These are phyloP conservation scores for Bos javanicus DNA, from an alignment of 2,113 vertebrate species.

Conservation along the genomic window DNA sequence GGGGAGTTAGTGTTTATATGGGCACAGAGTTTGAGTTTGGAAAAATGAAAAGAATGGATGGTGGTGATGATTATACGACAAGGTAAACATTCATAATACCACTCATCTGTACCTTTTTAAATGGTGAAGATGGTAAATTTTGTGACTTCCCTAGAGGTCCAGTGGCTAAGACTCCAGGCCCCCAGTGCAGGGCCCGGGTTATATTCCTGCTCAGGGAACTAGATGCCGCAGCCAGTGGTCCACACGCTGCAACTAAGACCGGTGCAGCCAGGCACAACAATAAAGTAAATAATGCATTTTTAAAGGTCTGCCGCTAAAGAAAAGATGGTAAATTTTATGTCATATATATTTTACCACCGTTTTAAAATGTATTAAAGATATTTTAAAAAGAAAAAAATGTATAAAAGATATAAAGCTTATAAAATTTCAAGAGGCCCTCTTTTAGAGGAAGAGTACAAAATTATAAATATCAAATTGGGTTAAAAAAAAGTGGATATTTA, in stretches of 20 bases:
- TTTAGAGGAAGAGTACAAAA: not conserved
- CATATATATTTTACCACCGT: not conserved
- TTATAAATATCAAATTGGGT: not conserved
- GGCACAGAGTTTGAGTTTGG: not conserved
- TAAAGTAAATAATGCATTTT: not conserved
- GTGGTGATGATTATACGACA: not conserved
- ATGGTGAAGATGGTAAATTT: not conserved
- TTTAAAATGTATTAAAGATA: not conserved
- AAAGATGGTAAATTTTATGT: not conserved
- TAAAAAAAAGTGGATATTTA: not conserved
- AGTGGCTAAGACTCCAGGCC: not conserved
- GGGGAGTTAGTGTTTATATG: not conserved
- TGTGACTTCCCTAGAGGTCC: not conserved
- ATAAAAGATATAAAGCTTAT: not conserved
- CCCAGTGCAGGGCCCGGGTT: fast-evolving
- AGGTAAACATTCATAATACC: not conserved
- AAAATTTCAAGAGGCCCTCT: not conserved
- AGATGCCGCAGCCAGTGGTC: not conserved
- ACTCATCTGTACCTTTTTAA: not conserved
- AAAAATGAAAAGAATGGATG: not conserved
- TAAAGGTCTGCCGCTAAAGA: not conserved
- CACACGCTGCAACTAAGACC: not conserved
- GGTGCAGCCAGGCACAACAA: not conserved
- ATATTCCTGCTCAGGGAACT: not conserved
- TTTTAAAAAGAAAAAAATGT: not conserved